These are phyloP conservation scores for Drosophila mercatorum DNA, from an alignment of 2,888 invertebrate genomes.

Conservation along the genomic window DNA sequence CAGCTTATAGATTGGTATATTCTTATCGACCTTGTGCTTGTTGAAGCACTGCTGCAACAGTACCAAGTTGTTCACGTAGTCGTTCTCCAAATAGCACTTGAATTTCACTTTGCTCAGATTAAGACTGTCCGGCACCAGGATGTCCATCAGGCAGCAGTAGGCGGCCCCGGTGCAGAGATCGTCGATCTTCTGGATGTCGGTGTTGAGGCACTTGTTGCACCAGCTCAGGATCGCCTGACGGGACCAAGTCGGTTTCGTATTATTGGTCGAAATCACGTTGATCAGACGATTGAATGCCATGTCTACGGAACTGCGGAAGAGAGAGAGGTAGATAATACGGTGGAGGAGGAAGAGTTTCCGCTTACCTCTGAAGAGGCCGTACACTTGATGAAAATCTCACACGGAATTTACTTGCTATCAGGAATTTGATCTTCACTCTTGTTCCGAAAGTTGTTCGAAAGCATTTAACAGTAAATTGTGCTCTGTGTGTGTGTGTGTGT, in stretches of 20 bases:
- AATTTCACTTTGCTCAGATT: conserved; percentile 31
- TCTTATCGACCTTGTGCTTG: conserved; percentile 2
- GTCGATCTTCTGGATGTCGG: conserved; percentile 17
- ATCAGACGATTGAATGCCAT: neutral
- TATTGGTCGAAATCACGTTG: conserved; percentile 23
- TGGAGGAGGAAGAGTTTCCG: neutral
- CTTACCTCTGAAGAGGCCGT: neutral
- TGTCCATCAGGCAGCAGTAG: conserved; percentile 37
- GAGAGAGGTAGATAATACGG: neutral
- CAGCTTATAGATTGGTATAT: conserved; percentile 29
- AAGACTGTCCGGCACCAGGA: conserved; percentile 30
- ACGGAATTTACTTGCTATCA: neutral
- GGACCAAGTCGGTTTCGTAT: conserved; percentile 23
- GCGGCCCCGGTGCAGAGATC: conserved; percentile 42
- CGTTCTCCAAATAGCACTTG: neutral
- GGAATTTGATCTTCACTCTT: neutral
- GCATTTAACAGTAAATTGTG: too few species aligned
- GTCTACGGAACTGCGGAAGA: neutral
- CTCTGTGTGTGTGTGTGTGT: too few species aligned
- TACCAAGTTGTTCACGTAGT: conserved; percentile 25
- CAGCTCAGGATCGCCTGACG: conserved; percentile 26
- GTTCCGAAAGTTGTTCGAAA: neutral
- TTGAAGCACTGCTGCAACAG: conserved; percentile 30
- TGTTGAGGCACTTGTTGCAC: conserved; percentile 17
- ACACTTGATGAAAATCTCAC: neutral